Evolutionary conservation across 2,113 vertebrate genomes (phyloP).

Genomic region (Spheniscus mendiculus): DNA sequence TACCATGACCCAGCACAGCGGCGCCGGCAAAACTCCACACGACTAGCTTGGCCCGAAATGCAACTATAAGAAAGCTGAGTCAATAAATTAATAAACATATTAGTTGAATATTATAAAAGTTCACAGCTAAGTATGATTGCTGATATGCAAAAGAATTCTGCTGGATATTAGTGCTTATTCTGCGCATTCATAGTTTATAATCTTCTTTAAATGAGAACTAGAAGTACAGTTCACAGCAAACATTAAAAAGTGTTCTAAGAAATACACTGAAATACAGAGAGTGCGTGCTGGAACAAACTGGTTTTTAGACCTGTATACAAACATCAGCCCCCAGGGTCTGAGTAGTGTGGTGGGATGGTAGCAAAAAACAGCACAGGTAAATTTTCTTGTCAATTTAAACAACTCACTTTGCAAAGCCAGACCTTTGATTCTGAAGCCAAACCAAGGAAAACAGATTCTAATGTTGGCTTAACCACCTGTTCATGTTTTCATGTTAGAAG

Average conservation of each 20-base stretch:
- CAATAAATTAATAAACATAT: background rate
- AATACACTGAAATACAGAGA: background rate
- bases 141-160: background rate
- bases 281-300: background rate
- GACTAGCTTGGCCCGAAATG: background rate
- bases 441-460: background rate
- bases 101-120: background rate
- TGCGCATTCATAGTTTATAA: background rate
- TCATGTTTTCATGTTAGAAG: background rate
- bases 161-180: background rate
- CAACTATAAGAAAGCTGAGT: background rate
- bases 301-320: background rate
- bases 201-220: background rate
- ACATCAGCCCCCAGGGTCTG: background rate
- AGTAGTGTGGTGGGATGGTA: background rate
- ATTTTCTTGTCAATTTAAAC: background rate
- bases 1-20: background rate
- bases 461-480: background rate
- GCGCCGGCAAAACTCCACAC: accelerated
- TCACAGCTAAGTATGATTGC: background rate
- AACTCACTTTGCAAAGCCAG: background rate
- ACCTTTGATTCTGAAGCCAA: background rate
- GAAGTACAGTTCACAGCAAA: background rate
- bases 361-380: background rate
- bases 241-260: background rate